Conservation (phyloP, 2,797 vertebrate species). For the Gymnothorax javanicus region DNA sequence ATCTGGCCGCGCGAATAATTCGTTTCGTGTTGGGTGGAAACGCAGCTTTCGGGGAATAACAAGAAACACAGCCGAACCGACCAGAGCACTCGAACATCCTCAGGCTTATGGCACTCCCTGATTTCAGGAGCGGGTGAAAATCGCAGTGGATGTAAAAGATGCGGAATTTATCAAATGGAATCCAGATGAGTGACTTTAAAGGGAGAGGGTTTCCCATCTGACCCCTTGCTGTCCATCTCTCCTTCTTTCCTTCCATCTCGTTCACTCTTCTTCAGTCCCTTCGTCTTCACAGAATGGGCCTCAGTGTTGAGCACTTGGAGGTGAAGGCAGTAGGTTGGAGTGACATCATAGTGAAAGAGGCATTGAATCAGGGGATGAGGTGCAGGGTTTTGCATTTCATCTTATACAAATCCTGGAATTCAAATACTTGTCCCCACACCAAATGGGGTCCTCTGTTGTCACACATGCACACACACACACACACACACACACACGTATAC, state of each 20-base stretch:
- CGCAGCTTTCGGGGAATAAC: slow-evolving; percentile 37
- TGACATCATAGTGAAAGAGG: not conserved
- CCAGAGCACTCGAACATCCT: slow-evolving; percentile 39
- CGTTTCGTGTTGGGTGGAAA: too few species aligned
- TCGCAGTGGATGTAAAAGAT: slow-evolving; percentile 72
- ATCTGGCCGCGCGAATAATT: too few species aligned
- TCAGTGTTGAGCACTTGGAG: not conserved
- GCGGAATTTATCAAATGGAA: slow-evolving; percentile 77
- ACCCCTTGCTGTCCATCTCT: slow-evolving; percentile 58
- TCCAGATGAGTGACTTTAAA: slow-evolving; percentile 75
- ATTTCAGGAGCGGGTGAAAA: slow-evolving; percentile 69
- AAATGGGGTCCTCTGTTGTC: too few species aligned
- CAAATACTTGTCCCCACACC: too few species aligned
- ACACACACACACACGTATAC: slow-evolving; percentile 8
- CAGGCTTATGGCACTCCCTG: slow-evolving; percentile 44
- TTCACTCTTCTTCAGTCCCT: slow-evolving; percentile 19
- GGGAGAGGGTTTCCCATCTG: slow-evolving; percentile 63
- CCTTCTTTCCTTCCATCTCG: slow-evolving; percentile 32
- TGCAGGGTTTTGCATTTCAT: slow-evolving; percentile 19
- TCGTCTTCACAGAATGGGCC: slow-evolving; percentile 14
- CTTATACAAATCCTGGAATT: too few species aligned
- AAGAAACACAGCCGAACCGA: slow-evolving; percentile 45
- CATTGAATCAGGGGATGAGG: not conserved
- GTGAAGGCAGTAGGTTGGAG: not conserved
- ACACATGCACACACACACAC: not conserved